Conservation (phyloP, 2,113 vertebrate genomes). For the Tinamus guttatus region DNA sequence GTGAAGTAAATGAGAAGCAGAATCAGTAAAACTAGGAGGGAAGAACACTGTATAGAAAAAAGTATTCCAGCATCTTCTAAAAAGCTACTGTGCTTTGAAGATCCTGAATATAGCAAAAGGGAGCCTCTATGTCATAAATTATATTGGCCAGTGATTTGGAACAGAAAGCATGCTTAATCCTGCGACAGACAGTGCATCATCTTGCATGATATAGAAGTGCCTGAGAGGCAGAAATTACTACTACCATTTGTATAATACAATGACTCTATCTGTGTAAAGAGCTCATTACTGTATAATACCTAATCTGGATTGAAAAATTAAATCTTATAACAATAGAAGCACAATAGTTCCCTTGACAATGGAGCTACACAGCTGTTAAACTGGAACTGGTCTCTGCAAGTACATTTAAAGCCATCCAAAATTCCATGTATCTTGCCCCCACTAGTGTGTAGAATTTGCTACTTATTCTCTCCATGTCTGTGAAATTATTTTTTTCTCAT, state of each 20-base stretch:
- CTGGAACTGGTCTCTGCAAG: background rate
- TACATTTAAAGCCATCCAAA: background rate
- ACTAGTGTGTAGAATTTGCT: background rate
- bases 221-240: conserved; percentile 21
- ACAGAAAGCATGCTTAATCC: background rate
- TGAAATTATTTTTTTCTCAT: background rate
- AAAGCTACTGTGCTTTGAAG: background rate
- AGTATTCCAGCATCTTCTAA: background rate
- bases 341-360: background rate
- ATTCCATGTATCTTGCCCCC: background rate
- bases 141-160: background rate
- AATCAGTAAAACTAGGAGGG: background rate
- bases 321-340: background rate
- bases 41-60: background rate
- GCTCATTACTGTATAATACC: conserved; percentile 11
- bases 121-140: background rate
- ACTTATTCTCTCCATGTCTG: background rate
- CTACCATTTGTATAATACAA: conserved; percentile 43
- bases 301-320: conserved; percentile 39
- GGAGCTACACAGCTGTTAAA: background rate
- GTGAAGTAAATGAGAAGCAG: background rate
- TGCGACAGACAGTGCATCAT: background rate
- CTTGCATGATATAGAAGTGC: background rate
- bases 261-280: background rate
- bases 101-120: background rate